Conservation (phyloP, 2,113 vertebrate species). For the Phaetusa simplex region DNA sequence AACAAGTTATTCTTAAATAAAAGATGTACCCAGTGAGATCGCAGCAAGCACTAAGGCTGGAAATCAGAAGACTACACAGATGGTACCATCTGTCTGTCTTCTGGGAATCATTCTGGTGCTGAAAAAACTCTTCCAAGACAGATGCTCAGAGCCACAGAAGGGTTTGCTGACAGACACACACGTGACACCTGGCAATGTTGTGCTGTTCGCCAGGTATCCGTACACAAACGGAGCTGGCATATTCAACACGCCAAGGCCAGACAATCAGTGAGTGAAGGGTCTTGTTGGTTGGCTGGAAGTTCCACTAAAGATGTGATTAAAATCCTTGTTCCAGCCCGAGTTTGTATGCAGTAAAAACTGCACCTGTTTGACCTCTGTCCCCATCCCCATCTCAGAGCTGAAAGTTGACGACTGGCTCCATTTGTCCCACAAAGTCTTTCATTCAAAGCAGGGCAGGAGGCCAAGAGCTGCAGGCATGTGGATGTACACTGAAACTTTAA, state of each 20-base stretch:
- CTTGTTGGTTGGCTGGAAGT: background rate
- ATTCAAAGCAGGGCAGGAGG: background rate
- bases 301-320: background rate
- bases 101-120: background rate
- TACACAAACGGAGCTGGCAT: background rate
- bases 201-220: background rate
- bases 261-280: background rate
- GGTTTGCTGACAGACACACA: background rate
- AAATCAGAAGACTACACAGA: background rate
- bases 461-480: background rate
- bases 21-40: background rate
- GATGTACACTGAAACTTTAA: background rate
- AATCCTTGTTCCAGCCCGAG: background rate
- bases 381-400: background rate
- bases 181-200: background rate
- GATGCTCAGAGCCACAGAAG: background rate
- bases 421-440: background rate
- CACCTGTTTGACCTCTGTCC: background rate
- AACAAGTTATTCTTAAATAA: background rate
- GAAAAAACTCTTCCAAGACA: background rate
- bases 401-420: background rate
- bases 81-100: background rate
- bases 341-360: background rate
- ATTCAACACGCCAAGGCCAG: fast-evolving
- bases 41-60: background rate